These are phyloP conservation scores for Tigriopus californicus DNA, from an alignment of 2,888 invertebrate species.

Conservation along the genomic window DNA sequence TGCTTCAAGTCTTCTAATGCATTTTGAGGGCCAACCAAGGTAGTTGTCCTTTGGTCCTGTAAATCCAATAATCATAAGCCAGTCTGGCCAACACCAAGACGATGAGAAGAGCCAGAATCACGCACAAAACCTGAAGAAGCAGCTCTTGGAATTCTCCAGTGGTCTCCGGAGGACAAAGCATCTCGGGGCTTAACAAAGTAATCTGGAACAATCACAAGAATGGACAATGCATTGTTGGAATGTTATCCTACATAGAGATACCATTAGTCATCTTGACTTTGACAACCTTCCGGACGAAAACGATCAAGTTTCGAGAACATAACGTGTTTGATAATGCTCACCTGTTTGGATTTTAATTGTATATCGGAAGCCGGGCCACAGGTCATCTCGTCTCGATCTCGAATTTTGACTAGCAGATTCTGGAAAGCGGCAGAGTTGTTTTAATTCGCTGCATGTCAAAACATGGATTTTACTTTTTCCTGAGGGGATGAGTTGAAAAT, in stretches of 20 bases:
- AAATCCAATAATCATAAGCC: background rate
- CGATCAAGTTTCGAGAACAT: background rate
- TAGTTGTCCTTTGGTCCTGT: constrained; percentile 5
- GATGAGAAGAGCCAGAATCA: constrained; percentile 5
- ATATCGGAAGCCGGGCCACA: background rate
- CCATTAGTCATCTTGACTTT: too few species aligned
- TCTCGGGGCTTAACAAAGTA: background rate
- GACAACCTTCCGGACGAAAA: too few species aligned
- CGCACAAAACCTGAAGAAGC: constrained; percentile 1
- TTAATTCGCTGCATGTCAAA: too few species aligned
- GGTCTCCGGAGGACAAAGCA: constrained; percentile 1
- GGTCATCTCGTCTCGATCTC: background rate
- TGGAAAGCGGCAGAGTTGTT: background rate
- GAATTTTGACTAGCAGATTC: background rate
- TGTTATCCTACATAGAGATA: too few species aligned
- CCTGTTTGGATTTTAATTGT: background rate
- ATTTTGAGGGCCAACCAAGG: constrained; percentile 10
- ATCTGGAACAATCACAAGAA: background rate
- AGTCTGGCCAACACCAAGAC: constrained; percentile 3
- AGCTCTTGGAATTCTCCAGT: constrained; percentile 7
- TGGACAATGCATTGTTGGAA: too few species aligned
- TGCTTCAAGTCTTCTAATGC: background rate
- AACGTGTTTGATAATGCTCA: background rate
- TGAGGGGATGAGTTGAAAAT: too few species aligned
- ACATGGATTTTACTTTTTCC: too few species aligned